A percentile compares a stretch with the other conserved stretches of the same genome.
Evolutionary conservation across 2,797 vertebrate genomes (phyloP).

Genomic region (Urosaurus nigricauda): DNA sequence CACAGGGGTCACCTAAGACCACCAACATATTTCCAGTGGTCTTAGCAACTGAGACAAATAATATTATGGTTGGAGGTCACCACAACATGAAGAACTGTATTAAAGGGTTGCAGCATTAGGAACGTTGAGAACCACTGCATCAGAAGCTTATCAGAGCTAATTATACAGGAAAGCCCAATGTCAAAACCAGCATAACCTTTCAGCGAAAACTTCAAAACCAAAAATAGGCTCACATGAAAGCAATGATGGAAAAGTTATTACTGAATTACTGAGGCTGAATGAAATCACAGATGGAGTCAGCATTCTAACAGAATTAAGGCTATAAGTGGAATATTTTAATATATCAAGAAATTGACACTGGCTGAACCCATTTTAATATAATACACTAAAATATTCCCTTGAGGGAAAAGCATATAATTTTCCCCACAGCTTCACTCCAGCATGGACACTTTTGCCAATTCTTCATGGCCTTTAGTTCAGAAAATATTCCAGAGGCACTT

Average conservation of each 20-base stretch:
- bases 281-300: neutral
- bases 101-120: too few relatives aligned
- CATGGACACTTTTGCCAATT: neutral
- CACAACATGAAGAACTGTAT: too few relatives aligned
- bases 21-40: too few relatives aligned
- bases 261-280: neutral
- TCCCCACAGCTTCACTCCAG: neutral
- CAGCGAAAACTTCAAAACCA: neutral
- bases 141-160: neutral
- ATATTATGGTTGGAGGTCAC: too few relatives aligned
- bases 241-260: slow-evolving; percentile 9
- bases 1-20: too few relatives aligned
- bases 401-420: neutral
- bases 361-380: neutral
- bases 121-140: too few relatives aligned
- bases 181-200: slow-evolving; percentile 2
- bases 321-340: slow-evolving; percentile 5
- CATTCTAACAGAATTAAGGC: neutral
- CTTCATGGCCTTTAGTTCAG: neutral
- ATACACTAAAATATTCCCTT: neutral
- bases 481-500: neutral
- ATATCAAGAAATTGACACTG: neutral
- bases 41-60: too few relatives aligned
- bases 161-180: neutral
- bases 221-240: neutral